Base-by-base conservation (phyloP, 2,888 invertebrate genomes). In the Agrochola lychnidis region DNA sequence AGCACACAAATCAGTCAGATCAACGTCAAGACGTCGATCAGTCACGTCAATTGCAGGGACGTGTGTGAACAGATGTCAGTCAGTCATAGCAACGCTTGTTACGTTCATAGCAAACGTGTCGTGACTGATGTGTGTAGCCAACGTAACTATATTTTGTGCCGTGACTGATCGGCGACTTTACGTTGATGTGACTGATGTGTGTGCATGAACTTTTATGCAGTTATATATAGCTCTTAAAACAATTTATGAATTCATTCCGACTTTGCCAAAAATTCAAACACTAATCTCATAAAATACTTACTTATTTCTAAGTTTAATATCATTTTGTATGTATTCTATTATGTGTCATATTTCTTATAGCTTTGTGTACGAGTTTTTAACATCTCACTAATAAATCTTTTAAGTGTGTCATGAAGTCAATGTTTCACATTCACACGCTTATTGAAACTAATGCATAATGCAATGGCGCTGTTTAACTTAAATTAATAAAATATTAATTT, bases 381-480 rank as follows among this genome's bases (percentile, higher is more conserved):
- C 51, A 75, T 64, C 12, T 79, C 48, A 82, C 63, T 73, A 9
- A 72, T 61, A 63, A 73, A 77, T 53, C 1, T 70, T 73, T 25
- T 57, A 68, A 57, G n/a, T 71, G 57, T 77, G 51, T 69, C 57
- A 69, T 79, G 53, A 67, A 78, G 70, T 85, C 76, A 74, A 69
- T 84, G 78, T 82, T 71, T 78, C 73, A 78, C 68, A 73, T 61
- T 53, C 73, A 81, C 82, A 73, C 64, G 89, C 85, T 88, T 87
- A 3, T 51, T 51, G 0, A 25, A 70, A 76, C 66, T 77, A 81
- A 83, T 22, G 80, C 83, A 76, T 72, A 78, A 57, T 75, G 78
- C 82, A 81, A 70, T 45, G 36, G 66, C 85, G 85, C 85, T 82
- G 70, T 70, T 70, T 61, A 81, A 85, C 66, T 48, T 10, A 61